These are phyloP conservation scores for Xenops minutus DNA, from an alignment of 2,797 vertebrate species.

Conservation along the genomic window DNA sequence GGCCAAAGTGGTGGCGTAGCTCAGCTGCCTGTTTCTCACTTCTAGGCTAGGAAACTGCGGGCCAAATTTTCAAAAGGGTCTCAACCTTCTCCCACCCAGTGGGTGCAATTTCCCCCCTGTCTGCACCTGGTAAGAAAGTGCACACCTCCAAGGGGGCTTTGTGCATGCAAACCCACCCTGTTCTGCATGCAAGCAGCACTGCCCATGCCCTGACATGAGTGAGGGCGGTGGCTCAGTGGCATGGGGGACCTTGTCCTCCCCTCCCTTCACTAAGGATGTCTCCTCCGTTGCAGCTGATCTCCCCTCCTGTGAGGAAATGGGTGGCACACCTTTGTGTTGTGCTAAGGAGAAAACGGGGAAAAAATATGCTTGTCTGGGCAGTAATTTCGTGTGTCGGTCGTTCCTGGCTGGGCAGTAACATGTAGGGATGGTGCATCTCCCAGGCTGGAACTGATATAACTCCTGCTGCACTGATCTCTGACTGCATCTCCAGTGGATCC, in stretches of 20 bases:
- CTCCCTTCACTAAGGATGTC: fast-evolving
- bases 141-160: neutral
- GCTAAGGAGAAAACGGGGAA: neutral
- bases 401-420: neutral
- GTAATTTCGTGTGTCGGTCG: neutral
- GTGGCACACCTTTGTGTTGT: neutral
- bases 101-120: slow-evolving; percentile 16
- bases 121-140: slow-evolving; percentile 20
- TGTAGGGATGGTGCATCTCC: neutral
- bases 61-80: slow-evolving; percentile 48
- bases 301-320: neutral
- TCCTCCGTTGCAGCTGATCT: neutral
- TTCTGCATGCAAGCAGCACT: neutral
- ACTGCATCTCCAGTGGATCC: neutral
- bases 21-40: slow-evolving; percentile 50
- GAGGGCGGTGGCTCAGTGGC: neutral
- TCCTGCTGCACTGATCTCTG: neutral
- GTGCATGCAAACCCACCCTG: neutral
- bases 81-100: slow-evolving; percentile 40
- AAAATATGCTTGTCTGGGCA: neutral
- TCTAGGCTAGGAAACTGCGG: slow-evolving; percentile 49
- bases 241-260: neutral
- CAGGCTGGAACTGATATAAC: neutral
- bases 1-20: neutral
- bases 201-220: fast-evolving